A percentile compares a stretch with the other conserved stretches of the same genome.
These are phyloP conservation scores for Thalpophila matura DNA, from an alignment of 2,888 invertebrate species.

Conservation along the genomic window DNA sequence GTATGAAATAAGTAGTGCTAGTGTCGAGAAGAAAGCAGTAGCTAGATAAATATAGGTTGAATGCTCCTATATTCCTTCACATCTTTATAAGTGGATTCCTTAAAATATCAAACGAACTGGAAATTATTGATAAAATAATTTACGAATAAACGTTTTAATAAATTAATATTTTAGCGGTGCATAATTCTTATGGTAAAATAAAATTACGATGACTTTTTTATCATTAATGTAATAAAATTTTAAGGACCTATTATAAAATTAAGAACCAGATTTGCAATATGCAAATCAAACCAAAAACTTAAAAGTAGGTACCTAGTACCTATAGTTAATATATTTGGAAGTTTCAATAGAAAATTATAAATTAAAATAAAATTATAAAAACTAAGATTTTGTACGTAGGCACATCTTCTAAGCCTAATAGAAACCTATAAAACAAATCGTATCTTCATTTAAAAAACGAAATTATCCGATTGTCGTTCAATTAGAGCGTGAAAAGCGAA, in stretches of 20 bases:
- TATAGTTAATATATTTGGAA: no score
- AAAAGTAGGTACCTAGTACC: no score
- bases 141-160: neutral
- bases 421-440: slow-evolving; percentile 25
- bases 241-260: no score
- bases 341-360: no score
- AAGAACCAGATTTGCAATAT: no score
- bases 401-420: neutral
- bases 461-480: slow-evolving; percentile 78
- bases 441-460: slow-evolving; percentile 70
- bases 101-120: no score
- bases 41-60: slow-evolving; percentile 6
- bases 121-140: neutral
- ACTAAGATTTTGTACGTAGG: neutral
- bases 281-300: no score
- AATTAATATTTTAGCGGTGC: neutral
- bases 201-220: no score
- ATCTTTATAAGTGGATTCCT: no score
- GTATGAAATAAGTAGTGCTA: slow-evolving; percentile 15
- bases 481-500: slow-evolving; percentile 89
- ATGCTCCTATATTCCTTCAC: neutral
- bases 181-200: no score
- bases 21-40: slow-evolving; percentile 12
- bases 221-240: no score
- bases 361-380: neutral